Conservation (phyloP, 1,140 invertebrate species). For the Drosophila nigrodunni region DNA sequence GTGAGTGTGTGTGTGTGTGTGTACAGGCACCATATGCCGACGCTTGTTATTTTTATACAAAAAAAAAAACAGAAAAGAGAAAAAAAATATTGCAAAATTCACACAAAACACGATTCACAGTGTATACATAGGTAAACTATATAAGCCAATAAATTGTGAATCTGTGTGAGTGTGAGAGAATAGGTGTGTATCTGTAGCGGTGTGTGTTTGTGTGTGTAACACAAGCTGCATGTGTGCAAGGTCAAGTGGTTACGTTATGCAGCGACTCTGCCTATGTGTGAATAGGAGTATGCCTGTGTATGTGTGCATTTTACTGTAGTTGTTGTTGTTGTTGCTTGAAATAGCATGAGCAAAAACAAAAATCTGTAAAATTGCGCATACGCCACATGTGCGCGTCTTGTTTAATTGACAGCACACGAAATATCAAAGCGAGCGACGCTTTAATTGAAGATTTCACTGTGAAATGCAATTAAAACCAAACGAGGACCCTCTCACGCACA, state of each 20-base stretch:
- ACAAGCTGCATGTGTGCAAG: constrained; percentile 65
- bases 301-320: background rate
- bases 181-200: constrained; percentile 5
- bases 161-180: constrained; percentile 8
- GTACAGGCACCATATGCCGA: constrained; percentile 30
- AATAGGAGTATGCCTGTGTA: background rate
- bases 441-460: constrained; percentile 61
- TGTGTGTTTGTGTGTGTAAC: constrained; percentile 34
- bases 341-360: background rate
- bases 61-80: constrained; percentile 31
- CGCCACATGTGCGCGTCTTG: constrained; percentile 23
- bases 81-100: constrained; percentile 47
- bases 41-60: constrained; percentile 74
- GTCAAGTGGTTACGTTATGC: constrained; percentile 70
- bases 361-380: constrained; percentile 56
- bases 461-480: constrained; percentile 47
- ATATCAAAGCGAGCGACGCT: constrained; percentile 27
- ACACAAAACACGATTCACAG: background rate
- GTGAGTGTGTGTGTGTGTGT: background rate
- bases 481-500: constrained; percentile 2
- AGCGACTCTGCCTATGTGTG: constrained; percentile 16
- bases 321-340: constrained; percentile 15
- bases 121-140: constrained; percentile 23
- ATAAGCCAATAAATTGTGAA: constrained; percentile 48
- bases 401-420: constrained; percentile 67